Evolutionary conservation across 2,797 vertebrate species (phyloP).

Genomic region (Pachyuromys duprasi): DNA sequence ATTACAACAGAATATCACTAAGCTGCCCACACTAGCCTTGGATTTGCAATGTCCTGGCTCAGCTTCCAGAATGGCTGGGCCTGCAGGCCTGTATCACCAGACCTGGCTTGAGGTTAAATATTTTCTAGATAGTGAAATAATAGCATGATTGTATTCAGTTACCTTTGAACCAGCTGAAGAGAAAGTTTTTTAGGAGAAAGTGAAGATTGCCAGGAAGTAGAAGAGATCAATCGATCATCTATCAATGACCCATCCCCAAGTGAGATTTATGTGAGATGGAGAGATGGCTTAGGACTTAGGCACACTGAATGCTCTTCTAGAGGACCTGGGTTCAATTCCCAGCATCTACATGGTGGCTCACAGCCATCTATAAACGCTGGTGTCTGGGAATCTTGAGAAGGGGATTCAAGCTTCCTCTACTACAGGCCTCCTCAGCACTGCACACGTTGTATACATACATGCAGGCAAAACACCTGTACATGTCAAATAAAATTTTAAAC

Average conservation of each 20-base stretch:
- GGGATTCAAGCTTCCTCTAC: too few relatives aligned
- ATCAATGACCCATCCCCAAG: not conserved
- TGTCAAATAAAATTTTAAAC: not conserved
- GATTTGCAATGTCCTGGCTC: not conserved
- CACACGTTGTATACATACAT: not conserved
- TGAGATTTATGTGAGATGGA: not conserved
- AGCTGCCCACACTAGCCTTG: not conserved
- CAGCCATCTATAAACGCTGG: too few relatives aligned
- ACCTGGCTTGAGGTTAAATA: not conserved
- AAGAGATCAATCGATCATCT: not conserved
- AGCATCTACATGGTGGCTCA: too few relatives aligned
- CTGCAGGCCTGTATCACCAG: not conserved
- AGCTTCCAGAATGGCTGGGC: not conserved
- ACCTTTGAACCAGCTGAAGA: not conserved
- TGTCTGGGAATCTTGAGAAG: not conserved
- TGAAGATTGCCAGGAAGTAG: not conserved
- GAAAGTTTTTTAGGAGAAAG: not conserved
- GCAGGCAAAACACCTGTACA: not conserved
- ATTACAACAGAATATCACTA: not conserved
- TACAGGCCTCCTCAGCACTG: not conserved
- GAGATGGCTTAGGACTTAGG: not conserved
- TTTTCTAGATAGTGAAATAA: slow-evolving; percentile 31
- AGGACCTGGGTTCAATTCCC: not conserved
- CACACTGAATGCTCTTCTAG: not conserved
- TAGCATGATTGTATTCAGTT: not conserved